Evolutionary conservation across 2,797 vertebrate species (phyloP).

Genomic region (Sebastiscus albofasciatus): DNA sequence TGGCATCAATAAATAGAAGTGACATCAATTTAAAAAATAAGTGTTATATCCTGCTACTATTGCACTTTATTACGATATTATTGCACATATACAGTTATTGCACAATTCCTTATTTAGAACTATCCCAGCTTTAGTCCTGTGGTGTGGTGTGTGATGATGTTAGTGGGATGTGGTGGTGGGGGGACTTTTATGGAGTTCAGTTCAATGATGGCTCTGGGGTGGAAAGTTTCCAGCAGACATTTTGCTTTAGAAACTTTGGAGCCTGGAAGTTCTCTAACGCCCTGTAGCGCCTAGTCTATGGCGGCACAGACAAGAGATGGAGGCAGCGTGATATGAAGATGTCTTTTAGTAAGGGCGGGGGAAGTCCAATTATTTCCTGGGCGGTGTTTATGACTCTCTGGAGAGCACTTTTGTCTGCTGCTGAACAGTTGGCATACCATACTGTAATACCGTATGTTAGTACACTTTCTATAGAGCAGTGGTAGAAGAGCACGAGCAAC

Average conservation of each 20-base stretch:
- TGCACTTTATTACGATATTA: not conserved
- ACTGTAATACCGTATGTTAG: not conserved
- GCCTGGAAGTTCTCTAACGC: not conserved
- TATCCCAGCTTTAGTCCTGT: not conserved
- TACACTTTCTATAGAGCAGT: not conserved
- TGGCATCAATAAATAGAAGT: not conserved
- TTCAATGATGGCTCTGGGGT: not conserved
- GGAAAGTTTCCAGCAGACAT: too few species aligned
- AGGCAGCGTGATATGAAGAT: not conserved
- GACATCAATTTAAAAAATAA: not conserved
- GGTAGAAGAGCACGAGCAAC: not conserved
- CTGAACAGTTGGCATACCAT: not conserved
- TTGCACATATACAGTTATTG: not conserved
- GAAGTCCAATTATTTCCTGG: not conserved
- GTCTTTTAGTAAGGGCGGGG: not conserved
- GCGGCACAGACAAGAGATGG: not conserved
- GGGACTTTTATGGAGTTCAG: not conserved
- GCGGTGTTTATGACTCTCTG: not conserved
- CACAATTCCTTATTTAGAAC: too few species aligned
- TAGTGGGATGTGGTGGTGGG: not conserved
- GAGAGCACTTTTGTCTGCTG: not conserved
- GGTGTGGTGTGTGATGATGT: not conserved
- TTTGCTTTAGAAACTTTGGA: not conserved
- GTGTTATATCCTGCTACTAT: not conserved
- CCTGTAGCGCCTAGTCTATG: not conserved